Evolutionary conservation across 2,888 invertebrate species (phyloP).

Genomic region (Leptinotarsa rubiginosa): DNA sequence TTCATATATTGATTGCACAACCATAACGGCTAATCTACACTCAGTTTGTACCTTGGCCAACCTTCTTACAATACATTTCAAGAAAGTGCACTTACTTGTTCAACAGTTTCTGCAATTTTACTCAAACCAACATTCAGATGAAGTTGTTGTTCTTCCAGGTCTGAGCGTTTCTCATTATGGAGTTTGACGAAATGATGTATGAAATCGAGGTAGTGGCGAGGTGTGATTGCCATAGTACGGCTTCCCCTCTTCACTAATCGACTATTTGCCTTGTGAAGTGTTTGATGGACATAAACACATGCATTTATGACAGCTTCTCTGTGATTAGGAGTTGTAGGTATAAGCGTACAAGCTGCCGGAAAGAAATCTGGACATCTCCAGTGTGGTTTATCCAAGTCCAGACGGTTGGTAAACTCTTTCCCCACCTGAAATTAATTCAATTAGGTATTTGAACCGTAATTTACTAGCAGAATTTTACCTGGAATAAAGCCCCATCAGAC

Average conservation of each 20-base stretch:
- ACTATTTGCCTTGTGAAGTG: slow-evolving; percentile 93
- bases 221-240: slow-evolving; percentile 97
- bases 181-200: slow-evolving; percentile 99
- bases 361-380: slow-evolving; percentile 92
- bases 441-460: too few relatives aligned
- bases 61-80: background rate
- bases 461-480: slow-evolving; percentile 67
- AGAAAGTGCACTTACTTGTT: slow-evolving; percentile 71
- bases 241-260: slow-evolving; percentile 91
- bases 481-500: slow-evolving; percentile 95
- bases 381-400: slow-evolving; percentile 89
- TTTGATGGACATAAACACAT: slow-evolving; percentile 98
- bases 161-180: slow-evolving; percentile 97
- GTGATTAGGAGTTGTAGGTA: slow-evolving; percentile 81
- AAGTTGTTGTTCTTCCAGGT: slow-evolving; percentile 97
- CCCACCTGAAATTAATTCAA: slow-evolving; percentile 73
- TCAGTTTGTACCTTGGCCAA: too few relatives aligned
- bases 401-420: slow-evolving; percentile 94
- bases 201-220: slow-evolving; percentile 97
- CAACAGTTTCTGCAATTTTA: slow-evolving; percentile 99
- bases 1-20: too few relatives aligned
- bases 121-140: slow-evolving; percentile 98
- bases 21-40: too few relatives aligned
- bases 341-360: slow-evolving; percentile 85
- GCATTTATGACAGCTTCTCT: slow-evolving; percentile 98